A percentile compares a stretch with the other conserved stretches of the same genome.
Conservation (phyloP, 30 jellyfish, hydroid and myxozoan species). For the Turritopsis dohrnii region DNA sequence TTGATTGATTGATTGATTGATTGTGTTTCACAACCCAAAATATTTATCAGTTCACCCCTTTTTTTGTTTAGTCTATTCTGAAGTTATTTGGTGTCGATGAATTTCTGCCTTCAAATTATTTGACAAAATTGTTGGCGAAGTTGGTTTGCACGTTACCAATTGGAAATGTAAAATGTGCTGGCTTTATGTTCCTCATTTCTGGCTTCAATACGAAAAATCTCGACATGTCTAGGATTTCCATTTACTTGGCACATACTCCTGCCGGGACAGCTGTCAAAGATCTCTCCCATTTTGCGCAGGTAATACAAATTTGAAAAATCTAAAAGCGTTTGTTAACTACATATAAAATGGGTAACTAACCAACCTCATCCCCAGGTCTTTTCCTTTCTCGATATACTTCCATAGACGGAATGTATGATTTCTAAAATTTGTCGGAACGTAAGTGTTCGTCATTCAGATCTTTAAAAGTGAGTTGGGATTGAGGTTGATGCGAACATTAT, state of each 20-base stretch:
- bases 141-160: conserved; percentile 34
- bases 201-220: conserved; percentile 72
- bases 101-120: conserved; percentile 70
- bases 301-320: neutral
- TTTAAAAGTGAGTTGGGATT: too few relatives aligned
- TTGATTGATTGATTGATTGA: neutral
- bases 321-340: too few relatives aligned
- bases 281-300: conserved; percentile 36
- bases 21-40: neutral
- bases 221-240: conserved; percentile 39
- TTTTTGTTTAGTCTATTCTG: conserved; percentile 39
- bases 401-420: too few relatives aligned
- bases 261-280: conserved; percentile 39
- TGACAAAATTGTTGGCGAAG: conserved; percentile 49
- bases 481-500: too few relatives aligned
- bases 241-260: conserved; percentile 23
- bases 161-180: conserved; percentile 34
- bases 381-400: too few relatives aligned
- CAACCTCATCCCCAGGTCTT: too few relatives aligned
- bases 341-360: too few relatives aligned
- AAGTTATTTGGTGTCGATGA: conserved; percentile 72
- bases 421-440: too few relatives aligned
- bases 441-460: too few relatives aligned
- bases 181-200: conserved; percentile 46
- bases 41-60: neutral